Base-by-base conservation (phyloP, 2,888 invertebrate species). In the Drosophila limbata region DNA sequence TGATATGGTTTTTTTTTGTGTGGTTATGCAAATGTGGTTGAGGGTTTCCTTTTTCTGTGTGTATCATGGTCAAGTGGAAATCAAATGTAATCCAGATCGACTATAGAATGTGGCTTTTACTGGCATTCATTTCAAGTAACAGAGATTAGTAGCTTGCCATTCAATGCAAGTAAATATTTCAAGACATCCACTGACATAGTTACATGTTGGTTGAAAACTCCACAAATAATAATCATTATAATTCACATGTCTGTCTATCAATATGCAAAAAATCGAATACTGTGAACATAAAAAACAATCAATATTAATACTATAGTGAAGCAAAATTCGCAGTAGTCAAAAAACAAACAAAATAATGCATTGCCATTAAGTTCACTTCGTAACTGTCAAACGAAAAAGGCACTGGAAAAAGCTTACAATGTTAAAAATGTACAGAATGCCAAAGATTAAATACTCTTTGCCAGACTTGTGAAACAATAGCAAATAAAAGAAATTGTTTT, bases 281-380 rank as follows among this genome's bases (percentile, higher is more conserved):
- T 31, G 10, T 8, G 6, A 31, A 9, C 10, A 2, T 10, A 40
- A 40, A 17, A 10, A 40, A 0, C 2, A 15, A 17, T 10, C 69
- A 71, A 71, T 81, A 76, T 79, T 57, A 33, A 37, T 19, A 44
- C 4, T 68, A 19, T 11, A 15, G 40, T 33, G 51, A 47, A 42
- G 35, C 5, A 44, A 33, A 10, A 9, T 17, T 9, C 13, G 10
- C 8, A 25, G 21, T 4, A 21, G 8, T 6, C 28, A 9, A 60
- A 56, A 48, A 51, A 61, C 37, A 59, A 60, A 25, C 17, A 44
- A 9, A 50, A 51, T 50, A 51, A 68, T 45, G 72, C 67, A 73
- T 73, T 66, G 73, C 63, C 50, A 66, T 79, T 75, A 82, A 79
- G 69, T 73, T 65, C 60, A 65, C 75, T 83, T 73, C 61, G 72